Conservation (phyloP, 2,113 vertebrate species). For the Hippocampus zosterae region DNA sequence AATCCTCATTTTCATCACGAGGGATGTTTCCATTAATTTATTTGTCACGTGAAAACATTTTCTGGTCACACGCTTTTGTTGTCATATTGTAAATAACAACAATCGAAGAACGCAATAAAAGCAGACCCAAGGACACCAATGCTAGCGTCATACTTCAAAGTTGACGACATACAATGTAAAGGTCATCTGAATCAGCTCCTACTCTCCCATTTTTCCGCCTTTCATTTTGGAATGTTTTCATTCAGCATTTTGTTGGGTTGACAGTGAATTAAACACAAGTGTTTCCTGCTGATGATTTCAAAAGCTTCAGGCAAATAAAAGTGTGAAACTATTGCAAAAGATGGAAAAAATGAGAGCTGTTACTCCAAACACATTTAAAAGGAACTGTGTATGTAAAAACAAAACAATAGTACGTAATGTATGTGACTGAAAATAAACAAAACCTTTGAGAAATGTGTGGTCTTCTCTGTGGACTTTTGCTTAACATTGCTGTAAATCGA, state of each 20-base stretch:
- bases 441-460: slow-evolving; percentile 63
- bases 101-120: slow-evolving; percentile 66
- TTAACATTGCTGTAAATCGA: background rate
- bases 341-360: slow-evolving; percentile 63
- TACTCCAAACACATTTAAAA: slow-evolving; percentile 77
- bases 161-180: slow-evolving; percentile 45
- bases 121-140: slow-evolving; percentile 51
- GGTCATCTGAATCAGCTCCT: slow-evolving; percentile 63
- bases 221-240: slow-evolving; percentile 66
- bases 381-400: slow-evolving; percentile 78
- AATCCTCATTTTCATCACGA: background rate
- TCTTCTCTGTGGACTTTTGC: slow-evolving; percentile 16
- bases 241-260: slow-evolving; percentile 61
- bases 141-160: slow-evolving; percentile 31
- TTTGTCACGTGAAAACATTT: background rate
- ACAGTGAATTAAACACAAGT: slow-evolving; percentile 43
- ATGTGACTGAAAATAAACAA: slow-evolving; percentile 82
- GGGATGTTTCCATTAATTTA: background rate
- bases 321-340: slow-evolving; percentile 65
- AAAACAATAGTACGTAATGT: slow-evolving; percentile 61
- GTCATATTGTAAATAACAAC: slow-evolving; percentile 63
- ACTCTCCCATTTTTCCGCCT: slow-evolving; percentile 50
- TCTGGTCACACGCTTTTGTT: background rate
- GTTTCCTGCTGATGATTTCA: slow-evolving; percentile 56
- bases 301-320: slow-evolving; percentile 66